Base-by-base conservation (phyloP, 2,113 vertebrate species). In the Pipra filicauda region DNA sequence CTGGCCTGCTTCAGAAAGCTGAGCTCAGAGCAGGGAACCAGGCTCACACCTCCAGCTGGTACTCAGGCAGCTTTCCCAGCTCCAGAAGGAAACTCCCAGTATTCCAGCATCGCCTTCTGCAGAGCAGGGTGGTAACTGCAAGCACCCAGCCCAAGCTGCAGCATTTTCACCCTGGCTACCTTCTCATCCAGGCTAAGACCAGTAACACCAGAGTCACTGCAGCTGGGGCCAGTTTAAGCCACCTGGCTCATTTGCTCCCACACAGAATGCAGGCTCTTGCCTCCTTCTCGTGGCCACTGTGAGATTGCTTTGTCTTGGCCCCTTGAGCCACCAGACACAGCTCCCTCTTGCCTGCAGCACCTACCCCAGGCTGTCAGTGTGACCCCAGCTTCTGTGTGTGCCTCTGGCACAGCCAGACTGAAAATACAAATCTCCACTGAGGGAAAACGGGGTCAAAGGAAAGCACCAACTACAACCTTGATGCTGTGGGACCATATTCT, bases 321-420 rank as follows among this genome's bases (percentile, higher is more conserved):
- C 39, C 39, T 23, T 26, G 39, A 59, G 27, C 67, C 35, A 28
- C 20, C 10, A 62, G 15, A 8, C 33, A 52, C 23, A 23, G 28
- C 33, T 28, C 31, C 54, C 52, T 39, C 44, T n/a, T 2, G 1
- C 46, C 30, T 2, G 5, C 2, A 1, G 39, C 62, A 43, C 0
- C 5, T 3, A 24, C 6, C 27, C 20, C 33, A 11, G 21, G 48
- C 17, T 22, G 26, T 21, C 61, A 66, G 20, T 46, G 5, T 49
- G 58, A 75, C 52, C 46, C 35, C 12, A 48, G 33, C 33, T 13
- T 39, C 37, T 54, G 28, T 41, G 5, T 5, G 22, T 26, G 24
- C 31, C 43, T 54, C 52, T 61, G 35, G 37, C 78, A 88, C n/a
- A 64, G 51, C 30, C 23, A n/a, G 57, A 52, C n/a, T 37, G 46